Evolutionary conservation across 2,888 invertebrate genomes (phyloP).

Genomic region (Xylocampa areola): DNA sequence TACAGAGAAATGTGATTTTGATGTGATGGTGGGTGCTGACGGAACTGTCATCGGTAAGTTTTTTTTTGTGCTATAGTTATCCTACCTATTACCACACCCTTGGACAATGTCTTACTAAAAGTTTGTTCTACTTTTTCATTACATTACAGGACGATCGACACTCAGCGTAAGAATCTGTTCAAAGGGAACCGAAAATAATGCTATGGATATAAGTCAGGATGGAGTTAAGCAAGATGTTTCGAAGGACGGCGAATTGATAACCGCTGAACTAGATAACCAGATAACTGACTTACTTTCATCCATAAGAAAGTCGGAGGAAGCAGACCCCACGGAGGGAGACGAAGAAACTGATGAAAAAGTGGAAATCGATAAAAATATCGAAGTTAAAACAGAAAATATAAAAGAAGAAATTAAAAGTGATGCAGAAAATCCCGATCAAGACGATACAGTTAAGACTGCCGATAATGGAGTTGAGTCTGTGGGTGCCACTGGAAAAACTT

Average conservation of each 20-base stretch:
- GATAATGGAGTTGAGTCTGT: constrained; percentile 17
- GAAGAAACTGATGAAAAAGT: constrained; percentile 22
- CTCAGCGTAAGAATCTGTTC: constrained; percentile 69
- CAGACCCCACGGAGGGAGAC: constrained; percentile 11
- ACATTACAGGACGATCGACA: constrained; percentile 64
- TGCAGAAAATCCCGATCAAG: constrained; percentile 19
- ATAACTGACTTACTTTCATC: constrained; percentile 73
- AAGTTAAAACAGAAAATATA: constrained; percentile 6
- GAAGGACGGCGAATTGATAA: constrained; percentile 27
- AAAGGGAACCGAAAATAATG: constrained; percentile 26
- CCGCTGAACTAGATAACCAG: constrained; percentile 68
- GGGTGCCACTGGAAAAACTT: constrained; percentile 2
- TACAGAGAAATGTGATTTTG: constrained; percentile 65
- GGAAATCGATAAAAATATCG: constrained; percentile 17
- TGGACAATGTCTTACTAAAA: too few species aligned
- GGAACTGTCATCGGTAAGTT: constrained; percentile 73
- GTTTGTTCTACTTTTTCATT: not conserved
- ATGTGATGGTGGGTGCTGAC: constrained; percentile 69
- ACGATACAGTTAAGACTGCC: constrained; percentile 10
- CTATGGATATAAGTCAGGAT: constrained; percentile 2
- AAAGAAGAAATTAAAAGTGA: constrained; percentile 11
- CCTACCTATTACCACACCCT: too few species aligned
- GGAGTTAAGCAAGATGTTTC: constrained; percentile 13
- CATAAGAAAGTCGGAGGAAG: constrained; percentile 66
- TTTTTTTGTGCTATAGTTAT: too few species aligned